Percentiles rank a stretch among this genome's conserved stretches.
These are phyloP conservation scores for Agonopterix subpropinquella DNA, from an alignment of 2,888 invertebrate species.

Conservation along the genomic window DNA sequence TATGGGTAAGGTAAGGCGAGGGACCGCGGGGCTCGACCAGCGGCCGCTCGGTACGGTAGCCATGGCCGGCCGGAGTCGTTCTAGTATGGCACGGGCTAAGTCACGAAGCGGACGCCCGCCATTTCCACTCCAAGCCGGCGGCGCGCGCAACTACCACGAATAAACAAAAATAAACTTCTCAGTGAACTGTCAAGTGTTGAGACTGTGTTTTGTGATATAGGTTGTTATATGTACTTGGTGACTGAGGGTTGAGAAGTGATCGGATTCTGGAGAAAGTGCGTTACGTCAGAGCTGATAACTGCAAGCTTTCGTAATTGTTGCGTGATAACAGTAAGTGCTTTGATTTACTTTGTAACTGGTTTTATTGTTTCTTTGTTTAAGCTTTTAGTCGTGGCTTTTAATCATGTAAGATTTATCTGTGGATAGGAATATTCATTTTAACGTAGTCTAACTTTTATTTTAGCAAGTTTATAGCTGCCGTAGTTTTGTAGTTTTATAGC, in stretches of 20 bases:
- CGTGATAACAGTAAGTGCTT: conserved; percentile 67
- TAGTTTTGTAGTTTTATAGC: too few species aligned
- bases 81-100: conserved; percentile 63
- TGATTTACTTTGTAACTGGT: conserved; percentile 19
- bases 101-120: conserved; percentile 55
- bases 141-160: conserved; percentile 27
- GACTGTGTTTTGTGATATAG: conserved; percentile 24
- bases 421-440: too few species aligned
- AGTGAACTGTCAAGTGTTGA: conserved; percentile 38
- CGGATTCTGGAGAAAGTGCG: conserved; percentile 46
- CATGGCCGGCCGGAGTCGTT: conserved; percentile 33
- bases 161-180: conserved; percentile 28
- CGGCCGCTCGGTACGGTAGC: conserved; percentile 45
- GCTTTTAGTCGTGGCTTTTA: conserved; percentile 1
- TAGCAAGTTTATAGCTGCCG: too few species aligned
- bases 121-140: conserved; percentile 27
- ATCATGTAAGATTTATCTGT: too few species aligned
- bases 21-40: conserved; percentile 28
- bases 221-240: conserved; percentile 16
- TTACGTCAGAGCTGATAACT: conserved; percentile 59
- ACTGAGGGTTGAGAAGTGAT: conserved; percentile 36
- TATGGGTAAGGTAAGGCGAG: conserved; percentile 1
- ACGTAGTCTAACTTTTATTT: too few species aligned
- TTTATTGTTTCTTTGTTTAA: conserved; percentile 7
- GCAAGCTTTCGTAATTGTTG: conserved; percentile 55